Evolutionary conservation across 2,888 invertebrate genomes (phyloP), one percentile per base, ranked within the genome.

Genomic region (Stenurella melanura): DNA sequence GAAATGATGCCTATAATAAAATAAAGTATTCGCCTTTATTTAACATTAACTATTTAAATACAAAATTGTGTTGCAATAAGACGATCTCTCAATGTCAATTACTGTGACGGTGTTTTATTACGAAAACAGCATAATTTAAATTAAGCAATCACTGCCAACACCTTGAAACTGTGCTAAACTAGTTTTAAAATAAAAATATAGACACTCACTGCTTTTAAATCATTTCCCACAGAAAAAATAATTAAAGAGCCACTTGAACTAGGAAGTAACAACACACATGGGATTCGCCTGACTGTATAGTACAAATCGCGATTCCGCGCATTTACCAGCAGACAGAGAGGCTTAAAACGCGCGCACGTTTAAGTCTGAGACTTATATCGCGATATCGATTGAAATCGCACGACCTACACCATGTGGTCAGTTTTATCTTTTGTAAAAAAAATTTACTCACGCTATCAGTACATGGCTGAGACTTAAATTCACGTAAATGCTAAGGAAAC

Each of bases 251-350:
- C 42, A 60, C 58, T 42, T 19, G 60, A 30, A 60, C 58, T 42
- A 70, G 66, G 66, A 67, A 70, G 34, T 58, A 17, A 42, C 58
- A 42, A 70, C 70, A 58, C 71, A 70, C 70, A 63, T 63, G 61
- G 42, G 38, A 38, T 56, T 38, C 60, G 60, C 34, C 58, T 18
- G 57, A 70, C 15, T 18, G 50, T 26, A 4, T 19, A 19, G 30
- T 56, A 15, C 19, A 38, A 18, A 12, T 2, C 34, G 60, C 42
- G 70, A 70, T 38, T 60, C 42, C 58, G 70, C 70, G 70, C 26
- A 38, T 34, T 15, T 1, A 58, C 69, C 10, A 56, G 21, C n/a
- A 57, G 58, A 34, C 57, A 9, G 56, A 26, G 21, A 9, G 15
- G 50, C 11, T 21, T n/a, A 61, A 61, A 61, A 56, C 56, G 26